Conservation (phyloP, 2,888 invertebrate species). For the Anaspis maculata region DNA sequence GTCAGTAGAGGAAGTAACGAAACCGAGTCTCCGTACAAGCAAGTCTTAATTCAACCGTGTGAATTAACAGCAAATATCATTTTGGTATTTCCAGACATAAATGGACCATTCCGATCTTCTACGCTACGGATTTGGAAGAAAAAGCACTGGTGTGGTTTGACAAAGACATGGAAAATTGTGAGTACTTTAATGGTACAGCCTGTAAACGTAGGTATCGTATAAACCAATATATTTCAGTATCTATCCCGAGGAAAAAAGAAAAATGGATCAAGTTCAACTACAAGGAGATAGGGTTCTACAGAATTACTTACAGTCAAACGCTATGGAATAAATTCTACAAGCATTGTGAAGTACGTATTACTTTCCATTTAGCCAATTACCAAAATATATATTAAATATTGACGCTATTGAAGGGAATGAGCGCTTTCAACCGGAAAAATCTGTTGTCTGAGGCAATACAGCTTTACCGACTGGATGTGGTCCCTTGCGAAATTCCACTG, state of each 20-base stretch:
- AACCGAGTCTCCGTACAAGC: slow-evolving; percentile 39
- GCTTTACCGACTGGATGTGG: not conserved
- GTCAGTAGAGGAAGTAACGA: slow-evolving; percentile 55
- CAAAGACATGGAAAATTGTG: slow-evolving; percentile 47
- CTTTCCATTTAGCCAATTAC: no score
- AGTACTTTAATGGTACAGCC: no score
- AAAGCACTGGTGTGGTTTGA: slow-evolving; percentile 23
- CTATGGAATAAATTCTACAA: slow-evolving; percentile 53
- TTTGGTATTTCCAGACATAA: slow-evolving; percentile 49
- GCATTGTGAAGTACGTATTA: slow-evolving; percentile 24
- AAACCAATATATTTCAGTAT: no score
- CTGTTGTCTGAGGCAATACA: slow-evolving; percentile 1
- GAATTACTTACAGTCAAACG: slow-evolving; percentile 64
- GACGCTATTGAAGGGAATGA: no score
- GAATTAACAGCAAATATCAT: not conserved
- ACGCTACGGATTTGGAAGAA: slow-evolving; percentile 43
- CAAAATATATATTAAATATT: no score
- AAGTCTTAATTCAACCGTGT: slow-evolving; percentile 7
- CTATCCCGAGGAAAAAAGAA: slow-evolving; percentile 40
- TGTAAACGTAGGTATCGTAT: no score
- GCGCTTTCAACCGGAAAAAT: no score
- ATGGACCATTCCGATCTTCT: slow-evolving; percentile 79
- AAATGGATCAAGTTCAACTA: slow-evolving; percentile 76
- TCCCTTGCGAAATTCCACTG: slow-evolving; percentile 3
- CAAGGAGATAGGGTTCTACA: slow-evolving; percentile 73